Base-by-base conservation (phyloP, 2,113 vertebrate species). In the Leiothrix lutea region DNA sequence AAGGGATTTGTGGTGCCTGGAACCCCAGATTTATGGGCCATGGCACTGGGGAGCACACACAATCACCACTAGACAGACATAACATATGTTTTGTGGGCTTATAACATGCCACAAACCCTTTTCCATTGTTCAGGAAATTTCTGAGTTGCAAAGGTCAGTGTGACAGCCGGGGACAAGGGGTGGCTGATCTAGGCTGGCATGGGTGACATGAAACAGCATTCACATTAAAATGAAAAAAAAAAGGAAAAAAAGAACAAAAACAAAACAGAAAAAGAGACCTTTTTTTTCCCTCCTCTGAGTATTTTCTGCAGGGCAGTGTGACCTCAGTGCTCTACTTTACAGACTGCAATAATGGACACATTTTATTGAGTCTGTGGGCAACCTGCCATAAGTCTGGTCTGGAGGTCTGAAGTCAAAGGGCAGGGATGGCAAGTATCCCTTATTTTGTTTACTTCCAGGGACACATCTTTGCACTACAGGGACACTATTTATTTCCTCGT, bases 391-490 rank as follows among this genome's bases (percentile, higher is more conserved):
- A 18, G 71, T 69, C 58, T 69, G 82, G 82, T 80, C 88, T 90
- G 74, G 66, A 95, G 94, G 67, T 62, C 89, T 80, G 64, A 73
- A 93, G 81, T 65, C 94, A 96, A 80, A 94, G 88, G 86, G 79
- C 92, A 88, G 71, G 47, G 42, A 90, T 85, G 88, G 50, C 94
- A 95, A 95, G 62, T 90, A 83, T 90, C 64, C 85, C 79, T 93
- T 75, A n/a, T 82, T 92, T 92, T 88, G 82, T 92, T 92, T 95
- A 93, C 86, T 88, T 86, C 85, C 92, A 94, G 85, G 86, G 86
- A 50, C 75, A 86, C 45, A 83, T 90, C 45, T 88, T 70, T 42
- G 67, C 3, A 2, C 92, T 80, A 50, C 67, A 65, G 92, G 92
- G 81, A 24, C 65, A 54, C 71, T 86, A 38, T 93, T 94, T 96